Conservation (phyloP, 2,888 invertebrate genomes). For the Tachina grossa region DNA sequence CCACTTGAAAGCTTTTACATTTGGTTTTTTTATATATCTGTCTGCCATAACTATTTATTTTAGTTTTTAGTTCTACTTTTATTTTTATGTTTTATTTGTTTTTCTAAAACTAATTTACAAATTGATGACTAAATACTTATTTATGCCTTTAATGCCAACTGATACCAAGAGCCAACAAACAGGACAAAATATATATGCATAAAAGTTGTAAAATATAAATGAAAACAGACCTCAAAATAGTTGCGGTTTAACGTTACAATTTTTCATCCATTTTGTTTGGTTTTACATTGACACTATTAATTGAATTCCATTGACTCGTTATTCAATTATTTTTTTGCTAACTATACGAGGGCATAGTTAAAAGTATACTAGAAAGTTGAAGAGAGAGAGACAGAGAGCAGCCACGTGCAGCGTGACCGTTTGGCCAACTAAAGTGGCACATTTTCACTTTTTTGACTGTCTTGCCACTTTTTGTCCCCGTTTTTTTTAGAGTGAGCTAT, state of each 20-base stretch:
- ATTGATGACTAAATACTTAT: conserved; percentile 56
- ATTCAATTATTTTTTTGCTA: not conserved
- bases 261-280: conserved; percentile 52
- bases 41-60: not conserved
- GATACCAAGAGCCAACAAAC: not conserved
- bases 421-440: no score
- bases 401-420: no score
- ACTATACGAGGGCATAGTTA: not conserved
- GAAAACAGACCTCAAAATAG: conserved; percentile 29
- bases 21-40: not conserved
- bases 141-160: conserved; percentile 45
- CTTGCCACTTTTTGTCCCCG: no score
- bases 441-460: no score
- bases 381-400: no score
- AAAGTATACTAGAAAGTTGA: not conserved
- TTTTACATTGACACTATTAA: conserved; percentile 58
- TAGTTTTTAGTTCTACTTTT: not conserved
- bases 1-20: conserved; percentile 29
- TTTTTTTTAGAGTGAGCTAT: no score
- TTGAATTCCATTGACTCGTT: conserved; percentile 55
- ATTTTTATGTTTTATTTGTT: conserved; percentile 16
- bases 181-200: not conserved
- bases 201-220: conserved; percentile 29
- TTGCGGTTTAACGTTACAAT: conserved; percentile 52
- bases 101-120: conserved; percentile 59